A percentile compares a stretch with the other conserved stretches of the same genome.
These are phyloP conservation scores for Paedocypris sp. DNA, from an alignment of 2,113 vertebrate genomes.

Conservation along the genomic window DNA sequence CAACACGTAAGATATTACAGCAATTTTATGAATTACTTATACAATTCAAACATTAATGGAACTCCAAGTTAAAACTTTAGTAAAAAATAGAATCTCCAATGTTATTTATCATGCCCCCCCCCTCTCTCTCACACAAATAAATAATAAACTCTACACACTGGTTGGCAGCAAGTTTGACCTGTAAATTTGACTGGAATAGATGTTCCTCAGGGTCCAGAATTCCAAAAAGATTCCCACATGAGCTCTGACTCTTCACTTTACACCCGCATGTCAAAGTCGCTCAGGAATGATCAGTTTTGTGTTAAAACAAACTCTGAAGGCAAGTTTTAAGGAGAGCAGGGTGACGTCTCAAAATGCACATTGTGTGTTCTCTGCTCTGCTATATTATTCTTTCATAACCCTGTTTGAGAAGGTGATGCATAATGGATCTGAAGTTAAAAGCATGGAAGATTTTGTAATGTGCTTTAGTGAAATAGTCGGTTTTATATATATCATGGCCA, in stretches of 20 bases:
- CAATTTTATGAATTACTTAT: no score
- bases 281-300: not conserved
- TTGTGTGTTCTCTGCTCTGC: not conserved
- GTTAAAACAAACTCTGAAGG: not conserved
- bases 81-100: no score
- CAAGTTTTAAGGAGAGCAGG: not conserved
- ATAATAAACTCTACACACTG: no score
- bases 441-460: not conserved
- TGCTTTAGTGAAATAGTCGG: no score
- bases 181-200: no score
- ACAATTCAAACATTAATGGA: no score
- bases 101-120: no score
- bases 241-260: not conserved
- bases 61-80: no score
- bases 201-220: not conserved
- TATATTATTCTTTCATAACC: constrained; percentile 15
- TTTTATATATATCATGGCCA: no score
- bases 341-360: constrained; percentile 13
- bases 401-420: constrained; percentile 22
- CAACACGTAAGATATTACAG: no score
- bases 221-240: not conserved
- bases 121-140: no score
- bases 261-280: not conserved
- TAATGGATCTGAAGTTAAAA: constrained; percentile 29
- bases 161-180: no score